Base-by-base conservation (phyloP, 2,888 invertebrate species). In the Dolomedes plantarius region DNA sequence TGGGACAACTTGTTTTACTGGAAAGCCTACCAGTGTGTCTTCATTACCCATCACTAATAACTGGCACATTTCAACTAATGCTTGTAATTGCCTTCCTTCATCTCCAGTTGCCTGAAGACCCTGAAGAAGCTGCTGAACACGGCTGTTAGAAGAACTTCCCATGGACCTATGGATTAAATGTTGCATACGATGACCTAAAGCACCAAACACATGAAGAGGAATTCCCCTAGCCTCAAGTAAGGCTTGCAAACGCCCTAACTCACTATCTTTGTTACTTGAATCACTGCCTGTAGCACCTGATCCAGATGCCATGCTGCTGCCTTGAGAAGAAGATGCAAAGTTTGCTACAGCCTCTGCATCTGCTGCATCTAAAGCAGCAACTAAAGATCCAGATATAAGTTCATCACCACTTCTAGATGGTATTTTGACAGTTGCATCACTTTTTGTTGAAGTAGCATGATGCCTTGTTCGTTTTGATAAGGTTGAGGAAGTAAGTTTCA, bases 21-120 rank as follows among this genome's bases (percentile, higher is more conserved):
- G 99, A 92, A 99, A 99, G 16, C 98, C 98, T 50, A 98, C 96
- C 77, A 99, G 93, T 0, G 98, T 98, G 91, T 99, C 99, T 92
- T 99, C 99, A 91, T 99, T 99, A 89, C 98, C 98, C 98, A 99
- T 99, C 41, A 99, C 98, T 81, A 99, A 93, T 92, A 99, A 94
- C 93, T 99, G 98, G 91, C 98, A 98, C 98, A 99, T 98, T 93
- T 98, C 98, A 87, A 98, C 98, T 41, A 97, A 97, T 0, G 98
- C 97, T 91, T 98, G 97, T 88, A 99, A 92, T 92, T 99, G 98
- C 90, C 97, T 97, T 11, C 97, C 97, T 91, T 98, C 98, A 91
- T 99, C 98, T 2, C 96, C 96, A 27, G 95, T 95, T 3, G 98
- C 96, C 91, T 98, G 98, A 88, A 99, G 93, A 0, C 97, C 98